Conservation (phyloP, 2,888 invertebrate genomes). For the Ditylenchus weischeri region DNA sequence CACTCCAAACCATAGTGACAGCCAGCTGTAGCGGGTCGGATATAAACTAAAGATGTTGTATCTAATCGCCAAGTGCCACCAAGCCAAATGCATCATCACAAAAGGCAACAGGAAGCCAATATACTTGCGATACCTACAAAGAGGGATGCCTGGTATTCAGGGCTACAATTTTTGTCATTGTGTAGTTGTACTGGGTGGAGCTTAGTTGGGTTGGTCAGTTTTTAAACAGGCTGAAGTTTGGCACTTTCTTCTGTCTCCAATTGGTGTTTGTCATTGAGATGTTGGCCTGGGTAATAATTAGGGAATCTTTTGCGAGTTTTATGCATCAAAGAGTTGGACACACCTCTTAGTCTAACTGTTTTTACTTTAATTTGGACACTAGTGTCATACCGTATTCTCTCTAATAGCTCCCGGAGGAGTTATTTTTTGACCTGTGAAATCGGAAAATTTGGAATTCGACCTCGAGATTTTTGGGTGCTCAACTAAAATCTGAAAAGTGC, state of each 20-base stretch:
- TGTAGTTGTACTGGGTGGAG: not conserved
- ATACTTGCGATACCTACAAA: constrained; percentile 30
- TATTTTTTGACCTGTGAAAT: too few relatives aligned
- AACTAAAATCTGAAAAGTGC: too few relatives aligned
- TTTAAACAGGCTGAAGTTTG: too few relatives aligned
- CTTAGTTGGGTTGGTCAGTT: too few relatives aligned
- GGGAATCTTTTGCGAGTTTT: too few relatives aligned
- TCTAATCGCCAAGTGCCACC: constrained; percentile 38
- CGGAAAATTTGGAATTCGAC: too few relatives aligned
- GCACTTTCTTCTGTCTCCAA: not conserved
- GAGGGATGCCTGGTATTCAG: not conserved
- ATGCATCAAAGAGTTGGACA: too few relatives aligned
- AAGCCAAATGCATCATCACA: constrained; percentile 28
- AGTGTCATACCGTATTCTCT: too few relatives aligned
- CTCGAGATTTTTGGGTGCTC: too few relatives aligned
- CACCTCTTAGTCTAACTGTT: too few relatives aligned
- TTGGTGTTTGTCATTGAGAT: constrained; percentile 19
- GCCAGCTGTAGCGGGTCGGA: constrained; percentile 37
- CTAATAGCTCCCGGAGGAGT: too few relatives aligned
- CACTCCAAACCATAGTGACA: constrained; percentile 40
- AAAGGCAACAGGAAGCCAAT: constrained; percentile 34
- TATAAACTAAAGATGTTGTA: constrained; percentile 37
- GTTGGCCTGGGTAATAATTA: constrained; percentile 23
- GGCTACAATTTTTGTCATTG: not conserved
- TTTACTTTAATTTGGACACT: too few relatives aligned